Evolutionary conservation across 2,888 invertebrate species (phyloP).

Genomic region (Drosophila macrospina): DNA sequence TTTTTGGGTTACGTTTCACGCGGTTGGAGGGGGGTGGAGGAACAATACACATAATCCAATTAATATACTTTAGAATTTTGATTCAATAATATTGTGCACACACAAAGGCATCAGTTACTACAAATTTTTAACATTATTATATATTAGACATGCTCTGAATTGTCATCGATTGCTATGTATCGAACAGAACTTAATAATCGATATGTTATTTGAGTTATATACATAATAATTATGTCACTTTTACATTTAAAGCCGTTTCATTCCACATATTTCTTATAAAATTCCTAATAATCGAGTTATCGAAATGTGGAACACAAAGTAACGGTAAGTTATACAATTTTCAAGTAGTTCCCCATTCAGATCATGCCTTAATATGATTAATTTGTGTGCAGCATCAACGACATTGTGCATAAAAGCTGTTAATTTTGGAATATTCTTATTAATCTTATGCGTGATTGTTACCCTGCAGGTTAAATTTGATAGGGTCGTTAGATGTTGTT

Average conservation of each 20-base stretch:
- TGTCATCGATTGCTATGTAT: not conserved
- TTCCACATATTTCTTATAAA: constrained; percentile 1
- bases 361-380: constrained; percentile 20
- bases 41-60: constrained; percentile 22
- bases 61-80: constrained; percentile 2
- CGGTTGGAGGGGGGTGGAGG: not conserved
- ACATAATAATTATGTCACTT: not conserved
- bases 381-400: constrained; percentile 21
- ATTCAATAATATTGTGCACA: not conserved
- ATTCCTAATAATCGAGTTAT: not conserved
- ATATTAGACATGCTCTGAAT: constrained; percentile 30
- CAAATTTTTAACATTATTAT: not conserved
- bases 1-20: not conserved
- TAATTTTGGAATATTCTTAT: not conserved
- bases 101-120: constrained; percentile 6
- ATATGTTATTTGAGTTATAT: not conserved
- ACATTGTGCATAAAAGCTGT: constrained; percentile 16
- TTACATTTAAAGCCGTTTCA: not conserved
- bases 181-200: not conserved
- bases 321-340: not conserved
- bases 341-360: constrained; percentile 19
- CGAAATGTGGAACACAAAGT: not conserved
- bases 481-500: constrained; percentile 6
- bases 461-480: constrained; percentile 1
- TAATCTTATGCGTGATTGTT: constrained; percentile 5